Percentiles rank a stretch among this genome's conserved stretches.
These are phyloP conservation scores for Lasioglossum figueresi DNA, from an alignment of 2,888 invertebrate species.

Conservation along the genomic window DNA sequence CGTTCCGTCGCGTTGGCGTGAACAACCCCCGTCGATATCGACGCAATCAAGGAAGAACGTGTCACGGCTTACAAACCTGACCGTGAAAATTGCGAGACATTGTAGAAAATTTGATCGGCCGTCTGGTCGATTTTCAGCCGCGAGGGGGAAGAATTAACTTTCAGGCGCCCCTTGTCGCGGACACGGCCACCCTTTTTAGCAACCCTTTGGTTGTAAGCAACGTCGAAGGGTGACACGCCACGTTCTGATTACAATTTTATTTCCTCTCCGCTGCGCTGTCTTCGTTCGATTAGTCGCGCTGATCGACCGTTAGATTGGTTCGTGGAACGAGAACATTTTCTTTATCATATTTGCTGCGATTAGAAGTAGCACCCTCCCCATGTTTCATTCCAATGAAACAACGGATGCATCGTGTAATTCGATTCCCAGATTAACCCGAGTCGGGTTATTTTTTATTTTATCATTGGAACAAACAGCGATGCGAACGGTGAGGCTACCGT, in stretches of 20 bases:
- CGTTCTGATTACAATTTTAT: constrained; percentile 56
- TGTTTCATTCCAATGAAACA: background rate
- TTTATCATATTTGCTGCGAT: background rate
- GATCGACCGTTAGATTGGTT: constrained; percentile 20
- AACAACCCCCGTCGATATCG: background rate
- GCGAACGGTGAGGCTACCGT: background rate
- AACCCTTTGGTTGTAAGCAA: constrained; percentile 57
- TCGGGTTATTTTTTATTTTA: background rate
- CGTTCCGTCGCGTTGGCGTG: background rate
- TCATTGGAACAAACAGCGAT: background rate
- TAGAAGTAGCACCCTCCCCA: background rate
- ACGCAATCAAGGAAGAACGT: constrained; percentile 6
- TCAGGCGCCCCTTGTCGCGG: constrained; percentile 42
- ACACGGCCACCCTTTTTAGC: constrained; percentile 41
- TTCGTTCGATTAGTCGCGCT: constrained; percentile 38
- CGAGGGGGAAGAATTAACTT: constrained; percentile 53
- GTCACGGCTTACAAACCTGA: constrained; percentile 9
- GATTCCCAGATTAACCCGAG: background rate
- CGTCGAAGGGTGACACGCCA: constrained; percentile 43
- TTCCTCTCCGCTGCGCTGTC: constrained; percentile 38
- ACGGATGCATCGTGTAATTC: background rate
- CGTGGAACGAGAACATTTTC: background rate
- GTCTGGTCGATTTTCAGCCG: constrained; percentile 45
- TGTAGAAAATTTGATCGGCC: constrained; percentile 50
- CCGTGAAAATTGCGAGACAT: constrained; percentile 48